phyloP scores from a whole-genome alignment of 1,140 invertebrate genomes.

The Drosophila serrata region DNA sequence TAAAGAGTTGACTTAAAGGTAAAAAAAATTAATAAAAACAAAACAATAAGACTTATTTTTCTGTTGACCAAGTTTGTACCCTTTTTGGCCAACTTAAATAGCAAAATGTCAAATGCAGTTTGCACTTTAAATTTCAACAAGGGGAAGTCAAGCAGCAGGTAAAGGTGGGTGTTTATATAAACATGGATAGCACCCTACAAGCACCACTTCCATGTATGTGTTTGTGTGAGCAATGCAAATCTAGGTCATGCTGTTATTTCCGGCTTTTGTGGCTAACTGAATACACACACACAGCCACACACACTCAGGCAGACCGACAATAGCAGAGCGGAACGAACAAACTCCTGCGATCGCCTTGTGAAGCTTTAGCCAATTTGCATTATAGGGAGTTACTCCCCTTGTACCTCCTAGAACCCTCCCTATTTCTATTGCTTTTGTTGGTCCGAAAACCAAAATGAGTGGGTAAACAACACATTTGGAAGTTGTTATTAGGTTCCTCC shows the following conservation, averaged over 20 bases:
- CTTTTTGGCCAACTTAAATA: constrained; percentile 11
- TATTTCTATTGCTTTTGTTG: constrained; percentile 2
- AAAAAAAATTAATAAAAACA: background rate
- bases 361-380: constrained; percentile 66
- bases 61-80: too few relatives aligned
- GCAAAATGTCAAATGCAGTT: constrained; percentile 46
- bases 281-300: constrained; percentile 26
- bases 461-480: constrained; percentile 60
- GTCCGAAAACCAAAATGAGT: constrained; percentile 62
- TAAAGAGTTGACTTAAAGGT: background rate
- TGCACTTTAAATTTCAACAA: constrained; percentile 44
- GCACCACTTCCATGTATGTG: constrained; percentile 12
- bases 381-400: constrained; percentile 18
- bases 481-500: constrained; percentile 58
- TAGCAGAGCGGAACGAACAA: constrained; percentile 12
- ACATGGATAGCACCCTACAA: constrained; percentile 23
- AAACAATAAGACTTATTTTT: background rate
- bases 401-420: background rate
- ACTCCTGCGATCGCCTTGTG: constrained; percentile 63
- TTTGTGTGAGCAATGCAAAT: constrained; percentile 48
- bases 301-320: background rate
- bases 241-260: constrained; percentile 78
- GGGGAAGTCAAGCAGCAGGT: constrained; percentile 21
- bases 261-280: constrained; percentile 68
- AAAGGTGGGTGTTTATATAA: constrained; percentile 40